Base-by-base conservation (phyloP, 2,113 vertebrate species). In the Percopsis transmontana region DNA sequence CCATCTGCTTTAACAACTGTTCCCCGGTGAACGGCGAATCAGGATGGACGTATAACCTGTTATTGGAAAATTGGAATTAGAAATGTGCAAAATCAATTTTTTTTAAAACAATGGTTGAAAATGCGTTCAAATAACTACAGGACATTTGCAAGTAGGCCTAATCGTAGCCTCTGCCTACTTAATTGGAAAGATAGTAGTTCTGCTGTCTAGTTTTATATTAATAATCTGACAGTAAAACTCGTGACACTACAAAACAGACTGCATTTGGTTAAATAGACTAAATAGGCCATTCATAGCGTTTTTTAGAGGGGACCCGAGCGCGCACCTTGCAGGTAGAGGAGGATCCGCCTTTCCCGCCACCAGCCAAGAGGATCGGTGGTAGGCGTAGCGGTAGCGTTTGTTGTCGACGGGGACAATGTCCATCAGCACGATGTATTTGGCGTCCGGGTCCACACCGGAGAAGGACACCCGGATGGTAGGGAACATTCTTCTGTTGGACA, bases 361-460 rank as follows among this genome's bases (percentile, higher is more conserved):
- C 76, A 99, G 88, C 97, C 97, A 99, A 14, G 97, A 99, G 62
- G 97, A 99, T 70, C 97, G 93, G 88, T 99, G 97, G 80, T 99
- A 99, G 60, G 97, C 97, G 44, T 99, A 99, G 74, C 97, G 92
- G 48, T 99, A 99, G 70, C 97, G 92, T 88, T 99, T 99, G 87
- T 99, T 99, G 90, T 99, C 97, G 87, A 99, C 96, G 0, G 97
- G 96, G 62, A 99, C 96, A 18, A 99, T 97, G 88, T 99, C 97
- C 97, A 99, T 99, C 80, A 99, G 82, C 23, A 99, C 97, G 33
- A 99, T 98, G 80, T 99, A 99, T 72, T 97, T 97, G 50, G 95
- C 96, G 80, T 99, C 97, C n/a, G 95, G 92, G 74, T 99, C 96
- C 82, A 98, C 94, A 0, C 96, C 96, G 0, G 96, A 97, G 87